A percentile compares a stretch with the other conserved stretches of the same genome.
phyloP scores from a whole-genome alignment of 1,140 invertebrate species.

The Penaeus vannamei region DNA sequence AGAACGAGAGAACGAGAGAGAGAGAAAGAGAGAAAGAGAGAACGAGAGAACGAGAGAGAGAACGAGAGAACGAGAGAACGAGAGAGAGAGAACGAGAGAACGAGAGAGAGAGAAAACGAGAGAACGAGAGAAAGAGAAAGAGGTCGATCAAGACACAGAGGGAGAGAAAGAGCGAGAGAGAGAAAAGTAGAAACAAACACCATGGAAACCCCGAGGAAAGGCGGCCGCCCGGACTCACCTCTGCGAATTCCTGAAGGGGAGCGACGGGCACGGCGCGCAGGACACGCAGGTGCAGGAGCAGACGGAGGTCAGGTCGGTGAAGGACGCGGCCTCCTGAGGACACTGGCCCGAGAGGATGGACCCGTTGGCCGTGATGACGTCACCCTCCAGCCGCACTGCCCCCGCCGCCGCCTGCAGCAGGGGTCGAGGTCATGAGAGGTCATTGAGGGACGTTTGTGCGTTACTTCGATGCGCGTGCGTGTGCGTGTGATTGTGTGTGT shows the following conservation, averaged over 20 bases:
- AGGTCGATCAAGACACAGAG: too few species aligned
- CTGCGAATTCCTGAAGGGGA: slow-evolving; percentile 48
- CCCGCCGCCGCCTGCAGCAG: slow-evolving; percentile 74
- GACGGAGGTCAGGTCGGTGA: slow-evolving; percentile 82
- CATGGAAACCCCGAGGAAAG: background rate
- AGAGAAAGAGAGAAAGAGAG: too few species aligned
- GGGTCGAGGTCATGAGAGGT: background rate
- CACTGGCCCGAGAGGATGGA: slow-evolving; percentile 71
- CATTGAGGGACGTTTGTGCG: too few species aligned
- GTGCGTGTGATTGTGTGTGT: background rate
- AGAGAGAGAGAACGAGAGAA: too few species aligned
- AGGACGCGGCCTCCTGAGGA: slow-evolving; percentile 73
- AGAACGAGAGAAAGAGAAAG: too few species aligned
- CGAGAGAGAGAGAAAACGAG: too few species aligned
- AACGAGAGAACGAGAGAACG: too few species aligned
- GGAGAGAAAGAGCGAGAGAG: too few species aligned
- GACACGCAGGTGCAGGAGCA: slow-evolving; percentile 87
- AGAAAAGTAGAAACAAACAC: background rate
- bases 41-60: too few species aligned
- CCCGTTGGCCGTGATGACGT: slow-evolving; percentile 79
- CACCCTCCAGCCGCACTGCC: slow-evolving; percentile 78
- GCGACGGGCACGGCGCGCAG: slow-evolving; percentile 73
- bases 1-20: too few species aligned
- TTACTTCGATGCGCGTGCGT: too few species aligned
- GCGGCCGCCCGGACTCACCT: slow-evolving; percentile 36